Conservation (phyloP, 2,888 invertebrate genomes). For the Phengaris alcon region DNA sequence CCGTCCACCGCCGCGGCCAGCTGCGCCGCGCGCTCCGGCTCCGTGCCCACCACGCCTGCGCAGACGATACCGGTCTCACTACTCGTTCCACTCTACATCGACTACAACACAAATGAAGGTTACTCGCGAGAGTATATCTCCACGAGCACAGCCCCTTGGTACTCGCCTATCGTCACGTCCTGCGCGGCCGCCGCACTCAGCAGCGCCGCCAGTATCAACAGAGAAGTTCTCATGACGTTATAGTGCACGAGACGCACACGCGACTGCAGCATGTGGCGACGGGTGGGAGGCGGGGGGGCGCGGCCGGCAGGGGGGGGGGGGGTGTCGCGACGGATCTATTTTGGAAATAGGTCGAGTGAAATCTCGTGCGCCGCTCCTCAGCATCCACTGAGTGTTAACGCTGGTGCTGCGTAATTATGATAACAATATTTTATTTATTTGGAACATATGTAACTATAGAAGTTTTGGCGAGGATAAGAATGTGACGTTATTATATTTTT, state of each 20-base stretch:
- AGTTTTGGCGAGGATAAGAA: too few species aligned
- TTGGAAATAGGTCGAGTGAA: constrained; percentile 29
- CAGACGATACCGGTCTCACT: constrained; percentile 8
- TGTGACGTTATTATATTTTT: too few species aligned
- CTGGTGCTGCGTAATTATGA: too few species aligned
- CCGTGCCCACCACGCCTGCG: constrained; percentile 37
- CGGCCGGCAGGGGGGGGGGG: constrained; percentile 3
- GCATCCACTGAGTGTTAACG: too few species aligned
- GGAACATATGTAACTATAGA: too few species aligned
- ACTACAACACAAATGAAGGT: neutral
- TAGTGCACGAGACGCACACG: constrained; percentile 19
- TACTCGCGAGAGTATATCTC: constrained; percentile 23
- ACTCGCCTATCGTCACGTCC: constrained; percentile 25
- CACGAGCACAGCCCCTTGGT: neutral
- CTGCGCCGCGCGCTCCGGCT: constrained; percentile 36
- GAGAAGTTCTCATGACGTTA: neutral
- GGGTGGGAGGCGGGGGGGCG: neutral
- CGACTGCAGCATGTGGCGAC: neutral
- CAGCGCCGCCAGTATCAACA: constrained; percentile 15
- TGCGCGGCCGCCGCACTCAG: constrained; percentile 21
- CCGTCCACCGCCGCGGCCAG: constrained; percentile 40
- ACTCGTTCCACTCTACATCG: neutral
- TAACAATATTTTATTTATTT: too few species aligned
- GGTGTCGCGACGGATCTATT: constrained; percentile 30
- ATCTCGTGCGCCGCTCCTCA: neutral